phyloP scores from a whole-genome alignment of 1,140 invertebrate genomes.

The Venustaconcha ellipsiformis region DNA sequence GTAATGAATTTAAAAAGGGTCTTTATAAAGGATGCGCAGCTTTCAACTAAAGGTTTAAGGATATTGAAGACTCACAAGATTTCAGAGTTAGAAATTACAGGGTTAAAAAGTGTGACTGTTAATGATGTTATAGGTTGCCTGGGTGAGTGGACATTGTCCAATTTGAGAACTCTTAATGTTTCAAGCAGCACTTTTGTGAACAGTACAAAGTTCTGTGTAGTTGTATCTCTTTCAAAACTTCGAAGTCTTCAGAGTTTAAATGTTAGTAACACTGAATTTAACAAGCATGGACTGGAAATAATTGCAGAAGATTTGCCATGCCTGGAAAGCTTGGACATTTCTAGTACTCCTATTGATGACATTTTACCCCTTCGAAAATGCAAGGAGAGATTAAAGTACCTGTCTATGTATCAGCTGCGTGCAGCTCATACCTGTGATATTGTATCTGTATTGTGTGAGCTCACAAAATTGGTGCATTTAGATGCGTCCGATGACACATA shows the following conservation, averaged over 20 bases:
- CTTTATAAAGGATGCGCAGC: constrained; percentile 67
- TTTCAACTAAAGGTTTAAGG: constrained; percentile 77
- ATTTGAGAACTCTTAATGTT: constrained; percentile 78
- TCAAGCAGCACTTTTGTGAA: constrained; percentile 77
- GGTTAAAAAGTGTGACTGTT: constrained; percentile 74
- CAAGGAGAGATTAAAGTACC: constrained; percentile 74
- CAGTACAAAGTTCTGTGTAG: constrained; percentile 70
- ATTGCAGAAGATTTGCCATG: constrained; percentile 78
- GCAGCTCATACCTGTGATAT: constrained; percentile 69
- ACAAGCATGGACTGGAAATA: constrained; percentile 78
- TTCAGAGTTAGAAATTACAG: constrained; percentile 74
- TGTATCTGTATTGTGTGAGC: constrained; percentile 73
- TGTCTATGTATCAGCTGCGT: constrained; percentile 78
- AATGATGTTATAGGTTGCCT: constrained; percentile 80
- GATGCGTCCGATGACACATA: constrained; percentile 77
- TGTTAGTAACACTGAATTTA: constrained; percentile 81
- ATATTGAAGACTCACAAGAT: constrained; percentile 78
- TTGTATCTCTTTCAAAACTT: constrained; percentile 70
- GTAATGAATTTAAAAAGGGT: constrained; percentile 76
- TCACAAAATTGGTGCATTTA: constrained; percentile 75
- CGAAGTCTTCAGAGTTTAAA: constrained; percentile 77
- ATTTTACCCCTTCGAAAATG: constrained; percentile 77
- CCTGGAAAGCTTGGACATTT: constrained; percentile 80
- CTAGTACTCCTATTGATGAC: constrained; percentile 78
- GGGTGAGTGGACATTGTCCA: constrained; percentile 79